Percentiles rank a stretch among this genome's conserved stretches.
phyloP scores from a whole-genome alignment of 1,140 invertebrate genomes.

The Aphaenogaster ashmeadi region DNA sequence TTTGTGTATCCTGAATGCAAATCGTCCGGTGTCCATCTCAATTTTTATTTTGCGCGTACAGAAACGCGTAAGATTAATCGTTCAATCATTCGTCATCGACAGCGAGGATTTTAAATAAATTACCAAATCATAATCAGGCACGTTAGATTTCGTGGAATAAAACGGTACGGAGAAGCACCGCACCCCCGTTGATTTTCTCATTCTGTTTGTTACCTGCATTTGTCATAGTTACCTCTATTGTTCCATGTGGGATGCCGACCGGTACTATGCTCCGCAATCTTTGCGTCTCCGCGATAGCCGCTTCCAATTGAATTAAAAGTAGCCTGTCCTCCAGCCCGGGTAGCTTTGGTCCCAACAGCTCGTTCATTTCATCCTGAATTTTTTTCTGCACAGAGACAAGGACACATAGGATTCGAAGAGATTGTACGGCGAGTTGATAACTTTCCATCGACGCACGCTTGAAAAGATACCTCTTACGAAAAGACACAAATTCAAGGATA shows the following conservation, averaged over 20 bases:
- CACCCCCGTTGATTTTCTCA: background rate
- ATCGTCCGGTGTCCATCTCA: background rate
- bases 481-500: background rate
- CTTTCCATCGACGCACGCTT: background rate
- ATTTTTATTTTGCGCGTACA: background rate
- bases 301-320: slow-evolving; percentile 88
- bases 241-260: slow-evolving; percentile 94
- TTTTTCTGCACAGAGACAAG: slow-evolving; percentile 85
- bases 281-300: slow-evolving; percentile 92
- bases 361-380: slow-evolving; percentile 87
- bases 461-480: background rate
- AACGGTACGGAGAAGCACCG: too few species aligned
- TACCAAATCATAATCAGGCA: background rate
- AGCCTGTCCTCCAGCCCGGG: slow-evolving; percentile 86
- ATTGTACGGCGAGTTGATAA: background rate
- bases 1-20: slow-evolving; percentile 88
- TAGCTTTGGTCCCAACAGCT: slow-evolving; percentile 80
- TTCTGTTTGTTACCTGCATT: background rate
- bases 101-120: background rate
- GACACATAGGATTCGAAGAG: background rate
- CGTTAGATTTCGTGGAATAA: background rate
- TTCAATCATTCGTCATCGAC: background rate
- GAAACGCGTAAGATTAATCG: background rate
- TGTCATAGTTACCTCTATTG: slow-evolving; percentile 86
- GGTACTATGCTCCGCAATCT: slow-evolving; percentile 93